phyloP scores from a whole-genome alignment of 2,888 invertebrate species.

The Monochamus alternatus region DNA sequence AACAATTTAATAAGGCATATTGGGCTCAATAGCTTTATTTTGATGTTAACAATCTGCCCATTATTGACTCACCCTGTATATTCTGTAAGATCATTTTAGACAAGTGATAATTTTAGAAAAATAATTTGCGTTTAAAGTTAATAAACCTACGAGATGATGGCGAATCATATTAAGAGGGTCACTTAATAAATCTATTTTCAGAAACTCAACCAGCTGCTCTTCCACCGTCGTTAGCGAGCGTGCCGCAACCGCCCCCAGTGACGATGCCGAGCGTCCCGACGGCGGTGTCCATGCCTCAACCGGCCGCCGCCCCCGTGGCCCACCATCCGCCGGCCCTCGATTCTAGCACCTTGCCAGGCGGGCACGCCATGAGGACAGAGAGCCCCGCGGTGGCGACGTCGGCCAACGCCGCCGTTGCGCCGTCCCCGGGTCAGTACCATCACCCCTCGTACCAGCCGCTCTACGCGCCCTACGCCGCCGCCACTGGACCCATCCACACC shows the following conservation, averaged over 20 bases:
- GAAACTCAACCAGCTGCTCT: conserved; percentile 49
- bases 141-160: no score
- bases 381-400: conserved; percentile 74
- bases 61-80: no score
- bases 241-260: conserved; percentile 58
- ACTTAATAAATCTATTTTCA: conserved; percentile 36
- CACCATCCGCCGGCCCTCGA: conserved; percentile 65
- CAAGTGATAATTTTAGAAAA: no score
- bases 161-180: no score
- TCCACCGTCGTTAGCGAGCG: conserved; percentile 51
- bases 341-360: conserved; percentile 61
- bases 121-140: no score
- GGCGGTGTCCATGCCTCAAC: conserved; percentile 73
- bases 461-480: conserved; percentile 87
- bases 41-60: no score
- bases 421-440: conserved; percentile 72
- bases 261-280: conserved; percentile 61
- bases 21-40: no score
- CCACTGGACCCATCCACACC: conserved; percentile 72
- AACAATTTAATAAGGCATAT: no score
- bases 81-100: no score
- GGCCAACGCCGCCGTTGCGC: conserved; percentile 70
- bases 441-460: conserved; percentile 73
- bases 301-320: conserved; percentile 72
- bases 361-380: conserved; percentile 70